A percentile compares a stretch with the other conserved stretches of the same genome.
Conservation (phyloP, 2,113 vertebrate species). For the Rhinoderma darwinii region DNA sequence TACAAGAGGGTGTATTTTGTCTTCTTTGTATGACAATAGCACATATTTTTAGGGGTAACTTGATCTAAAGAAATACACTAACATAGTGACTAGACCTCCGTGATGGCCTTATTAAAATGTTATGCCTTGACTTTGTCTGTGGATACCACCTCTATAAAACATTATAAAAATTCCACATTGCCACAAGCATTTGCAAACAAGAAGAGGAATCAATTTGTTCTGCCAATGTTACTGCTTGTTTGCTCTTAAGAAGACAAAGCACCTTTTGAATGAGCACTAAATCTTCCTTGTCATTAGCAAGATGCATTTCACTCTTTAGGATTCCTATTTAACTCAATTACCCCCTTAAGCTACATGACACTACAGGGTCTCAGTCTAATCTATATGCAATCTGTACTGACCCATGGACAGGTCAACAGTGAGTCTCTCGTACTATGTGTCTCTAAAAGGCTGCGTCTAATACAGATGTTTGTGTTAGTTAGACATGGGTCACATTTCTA, state of each 20-base stretch:
- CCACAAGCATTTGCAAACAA: conserved; percentile 16
- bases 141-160: not conserved
- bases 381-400: conserved; percentile 7
- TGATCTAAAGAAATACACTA: not conserved
- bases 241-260: conserved; percentile 35
- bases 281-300: conserved; percentile 29
- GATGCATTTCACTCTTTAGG: conserved; percentile 36
- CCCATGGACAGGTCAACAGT: conserved; percentile 22
- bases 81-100: no score
- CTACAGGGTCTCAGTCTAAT: not conserved
- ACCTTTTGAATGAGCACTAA: conserved; percentile 22
- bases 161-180: conserved; percentile 19
- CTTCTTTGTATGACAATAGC: not conserved
- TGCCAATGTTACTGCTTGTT: conserved; percentile 23
- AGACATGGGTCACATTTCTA: not conserved
- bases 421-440: not conserved
- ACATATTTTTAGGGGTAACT: not conserved
- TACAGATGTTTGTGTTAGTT: not conserved
- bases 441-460: not conserved
- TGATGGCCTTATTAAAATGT: not conserved
- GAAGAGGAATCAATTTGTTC: conserved; percentile 29
- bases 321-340: conserved; percentile 29
- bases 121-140: not conserved
- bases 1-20: not conserved
- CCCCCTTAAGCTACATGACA: conserved; percentile 25